phyloP scores from a whole-genome alignment of 2,888 invertebrate species.

The Parnassius orleans region DNA sequence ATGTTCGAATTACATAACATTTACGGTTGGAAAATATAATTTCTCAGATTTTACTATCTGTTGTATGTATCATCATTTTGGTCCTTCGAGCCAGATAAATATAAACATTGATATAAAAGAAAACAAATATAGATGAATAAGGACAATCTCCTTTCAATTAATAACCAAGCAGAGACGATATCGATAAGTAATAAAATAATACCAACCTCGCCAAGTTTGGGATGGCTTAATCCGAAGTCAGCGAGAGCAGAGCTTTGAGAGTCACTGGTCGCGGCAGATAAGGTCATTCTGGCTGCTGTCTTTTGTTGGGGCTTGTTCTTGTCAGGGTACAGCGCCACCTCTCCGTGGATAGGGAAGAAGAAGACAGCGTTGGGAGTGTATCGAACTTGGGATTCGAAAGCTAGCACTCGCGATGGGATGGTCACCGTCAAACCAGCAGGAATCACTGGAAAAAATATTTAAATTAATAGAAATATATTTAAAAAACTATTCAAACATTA shows the following conservation, averaged over 20 bases:
- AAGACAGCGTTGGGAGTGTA: slow-evolving; percentile 65
- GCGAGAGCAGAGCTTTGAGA: slow-evolving; percentile 74
- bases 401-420: slow-evolving; percentile 85
- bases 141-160: too few species aligned
- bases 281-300: slow-evolving; percentile 76
- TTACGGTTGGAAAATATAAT: too few species aligned
- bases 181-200: too few species aligned
- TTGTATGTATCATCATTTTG: too few species aligned
- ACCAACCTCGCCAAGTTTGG: slow-evolving; percentile 82
- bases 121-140: too few species aligned
- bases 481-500: too few species aligned
- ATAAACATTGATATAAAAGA: too few species aligned
- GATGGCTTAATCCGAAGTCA: slow-evolving; percentile 84
- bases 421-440: slow-evolving; percentile 58
- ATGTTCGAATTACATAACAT: too few species aligned
- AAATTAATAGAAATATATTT: too few species aligned
- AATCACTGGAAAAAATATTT: slow-evolving; percentile 44
- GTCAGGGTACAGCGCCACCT: slow-evolving; percentile 85
- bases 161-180: too few species aligned
- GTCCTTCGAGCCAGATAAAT: too few species aligned
- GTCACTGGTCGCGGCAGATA: slow-evolving; percentile 75
- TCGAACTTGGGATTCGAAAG: slow-evolving; percentile 80
- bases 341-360: slow-evolving; percentile 83
- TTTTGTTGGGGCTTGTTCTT: slow-evolving; percentile 87
- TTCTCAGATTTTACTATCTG: too few species aligned